Evolutionary conservation across 2,888 invertebrate genomes (phyloP).

Genomic region (Crepidodera aurea): DNA sequence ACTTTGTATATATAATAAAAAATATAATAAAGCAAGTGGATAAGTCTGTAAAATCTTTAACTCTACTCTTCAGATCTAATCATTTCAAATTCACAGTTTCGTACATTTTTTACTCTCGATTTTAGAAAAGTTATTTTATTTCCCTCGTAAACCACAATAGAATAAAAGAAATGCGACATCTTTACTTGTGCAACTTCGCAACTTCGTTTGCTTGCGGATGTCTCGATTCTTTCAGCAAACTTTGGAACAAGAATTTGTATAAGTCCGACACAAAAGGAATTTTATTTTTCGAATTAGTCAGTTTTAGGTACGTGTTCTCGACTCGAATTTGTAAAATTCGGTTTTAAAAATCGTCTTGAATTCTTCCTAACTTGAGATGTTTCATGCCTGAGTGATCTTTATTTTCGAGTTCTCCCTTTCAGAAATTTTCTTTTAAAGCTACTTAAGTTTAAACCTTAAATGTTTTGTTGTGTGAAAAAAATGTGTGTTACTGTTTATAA

Average conservation of each 20-base stretch:
- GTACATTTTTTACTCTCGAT: too few relatives aligned
- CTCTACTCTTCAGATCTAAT: too few relatives aligned
- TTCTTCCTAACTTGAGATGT: not conserved
- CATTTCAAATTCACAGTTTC: too few relatives aligned
- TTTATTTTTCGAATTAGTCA: conserved; percentile 7
- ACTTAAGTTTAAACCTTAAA: too few relatives aligned
- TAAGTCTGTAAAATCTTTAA: too few relatives aligned
- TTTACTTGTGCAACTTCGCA: not conserved
- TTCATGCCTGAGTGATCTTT: not conserved
- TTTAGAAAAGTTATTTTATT: too few relatives aligned
- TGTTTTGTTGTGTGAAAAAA: too few relatives aligned
- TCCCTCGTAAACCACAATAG: not conserved
- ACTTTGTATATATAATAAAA: too few relatives aligned
- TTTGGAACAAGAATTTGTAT: conserved; percentile 7
- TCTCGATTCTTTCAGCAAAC: conserved; percentile 3
- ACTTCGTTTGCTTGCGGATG: not conserved
- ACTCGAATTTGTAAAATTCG: not conserved
- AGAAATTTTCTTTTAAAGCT: not conserved
- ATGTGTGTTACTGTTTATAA: too few relatives aligned
- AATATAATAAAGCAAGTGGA: too few relatives aligned
- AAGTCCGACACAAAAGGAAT: not conserved
- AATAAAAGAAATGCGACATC: not conserved
- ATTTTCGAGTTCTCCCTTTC: not conserved
- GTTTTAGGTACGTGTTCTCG: conserved; percentile 1
- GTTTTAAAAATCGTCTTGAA: not conserved